A percentile compares a stretch with the other conserved stretches of the same genome.
phyloP scores from a whole-genome alignment of 2,888 invertebrate genomes.

The Phorcus lineatus region DNA sequence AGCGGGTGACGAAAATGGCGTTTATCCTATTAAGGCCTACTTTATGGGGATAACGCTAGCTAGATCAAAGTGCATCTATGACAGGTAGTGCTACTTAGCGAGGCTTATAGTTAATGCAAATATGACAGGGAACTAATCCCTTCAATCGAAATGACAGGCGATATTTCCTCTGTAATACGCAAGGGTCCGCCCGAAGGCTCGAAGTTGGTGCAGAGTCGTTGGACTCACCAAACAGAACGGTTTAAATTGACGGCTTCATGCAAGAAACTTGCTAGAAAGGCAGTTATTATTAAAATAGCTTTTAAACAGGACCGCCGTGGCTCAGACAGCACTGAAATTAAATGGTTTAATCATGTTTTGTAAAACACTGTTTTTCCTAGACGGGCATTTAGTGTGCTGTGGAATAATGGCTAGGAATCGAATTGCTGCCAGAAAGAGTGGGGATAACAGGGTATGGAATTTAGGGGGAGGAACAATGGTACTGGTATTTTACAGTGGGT shows the following conservation, averaged over 20 bases:
- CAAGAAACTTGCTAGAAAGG: not conserved
- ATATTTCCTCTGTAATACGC: conserved; percentile 26
- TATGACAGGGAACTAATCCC: conserved; percentile 35
- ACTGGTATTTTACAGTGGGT: not conserved
- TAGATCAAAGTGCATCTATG: conserved; percentile 36
- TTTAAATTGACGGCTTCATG: conserved; percentile 15
- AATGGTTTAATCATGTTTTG: conserved; percentile 13
- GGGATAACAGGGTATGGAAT: not conserved
- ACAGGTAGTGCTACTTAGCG: conserved; percentile 26
- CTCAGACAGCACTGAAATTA: conserved; percentile 1
- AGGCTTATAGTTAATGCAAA: conserved; percentile 34
- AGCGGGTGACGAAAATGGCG: conserved; percentile 27
- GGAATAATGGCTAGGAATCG: not conserved
- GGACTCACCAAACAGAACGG: not conserved
- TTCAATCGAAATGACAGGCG: conserved; percentile 26
- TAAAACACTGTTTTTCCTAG: not conserved
- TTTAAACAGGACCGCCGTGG: conserved; percentile 5
- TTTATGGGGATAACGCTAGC: conserved; percentile 31
- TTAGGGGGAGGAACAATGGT: not conserved
- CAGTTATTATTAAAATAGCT: conserved; percentile 2
- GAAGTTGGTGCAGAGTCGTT: not conserved
- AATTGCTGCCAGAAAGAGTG: not conserved
- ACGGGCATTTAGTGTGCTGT: not conserved
- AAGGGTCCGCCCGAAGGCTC: not conserved
- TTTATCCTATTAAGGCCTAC: conserved; percentile 35